Evolutionary conservation across 2,113 vertebrate genomes (phyloP).

Genomic region (Atractosteus spatula): DNA sequence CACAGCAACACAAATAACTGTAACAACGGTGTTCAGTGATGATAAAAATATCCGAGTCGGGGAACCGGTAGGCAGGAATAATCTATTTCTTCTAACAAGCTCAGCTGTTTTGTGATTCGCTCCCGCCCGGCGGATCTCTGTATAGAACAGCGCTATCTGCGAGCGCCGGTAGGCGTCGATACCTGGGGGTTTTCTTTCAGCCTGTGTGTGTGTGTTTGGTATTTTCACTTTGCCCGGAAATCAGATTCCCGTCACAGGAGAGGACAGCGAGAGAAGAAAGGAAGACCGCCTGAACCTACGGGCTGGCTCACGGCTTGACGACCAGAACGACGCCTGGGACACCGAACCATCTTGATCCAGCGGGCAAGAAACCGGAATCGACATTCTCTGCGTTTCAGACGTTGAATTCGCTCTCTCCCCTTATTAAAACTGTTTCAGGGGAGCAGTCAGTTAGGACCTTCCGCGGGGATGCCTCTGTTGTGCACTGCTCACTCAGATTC

Average conservation of each 20-base stretch:
- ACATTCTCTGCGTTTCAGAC: not conserved
- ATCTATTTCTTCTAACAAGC: slow-evolving; percentile 13
- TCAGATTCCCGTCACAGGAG: slow-evolving; percentile 50
- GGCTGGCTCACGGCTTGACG: too few relatives aligned
- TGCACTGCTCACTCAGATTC: not conserved
- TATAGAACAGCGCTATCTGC: slow-evolving; percentile 73
- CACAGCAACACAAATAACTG: too few relatives aligned
- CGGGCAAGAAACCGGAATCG: too few relatives aligned
- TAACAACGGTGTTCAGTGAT: too few relatives aligned
- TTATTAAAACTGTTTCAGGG: too few relatives aligned
- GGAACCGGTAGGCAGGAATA: too few relatives aligned
- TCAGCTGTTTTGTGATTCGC: slow-evolving; percentile 51
- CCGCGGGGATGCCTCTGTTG: slow-evolving; percentile 59
- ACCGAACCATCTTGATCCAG: too few relatives aligned
- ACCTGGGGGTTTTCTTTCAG: slow-evolving; percentile 69
- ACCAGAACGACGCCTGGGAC: too few relatives aligned
- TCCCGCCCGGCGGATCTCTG: slow-evolving; percentile 62
- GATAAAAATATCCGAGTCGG: too few relatives aligned
- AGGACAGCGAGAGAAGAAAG: slow-evolving; percentile 31
- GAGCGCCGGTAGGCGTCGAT: slow-evolving; percentile 69
- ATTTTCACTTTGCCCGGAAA: slow-evolving; percentile 71
- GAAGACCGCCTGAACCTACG: slow-evolving; percentile 49
- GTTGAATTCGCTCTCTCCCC: not conserved
- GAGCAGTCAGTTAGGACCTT: not conserved
- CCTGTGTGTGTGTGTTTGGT: slow-evolving; percentile 54